Conservation (phyloP, 2,888 invertebrate species). For the Quadriops clusia region DNA sequence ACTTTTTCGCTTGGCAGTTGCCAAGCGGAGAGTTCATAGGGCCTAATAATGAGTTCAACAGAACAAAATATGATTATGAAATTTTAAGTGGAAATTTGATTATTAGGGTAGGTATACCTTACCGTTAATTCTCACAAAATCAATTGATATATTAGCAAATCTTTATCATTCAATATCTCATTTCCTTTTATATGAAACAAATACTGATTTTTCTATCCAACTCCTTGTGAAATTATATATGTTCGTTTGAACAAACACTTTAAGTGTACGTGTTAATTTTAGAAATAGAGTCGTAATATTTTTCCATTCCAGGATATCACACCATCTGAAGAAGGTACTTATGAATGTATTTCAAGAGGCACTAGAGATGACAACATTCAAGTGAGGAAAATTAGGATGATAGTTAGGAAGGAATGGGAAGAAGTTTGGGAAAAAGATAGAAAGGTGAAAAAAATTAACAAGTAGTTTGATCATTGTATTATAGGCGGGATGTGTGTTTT, state of each 20-base stretch:
- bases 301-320: conserved; percentile 42
- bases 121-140: not conserved
- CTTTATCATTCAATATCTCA: not conserved
- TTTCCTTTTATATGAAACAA: not conserved
- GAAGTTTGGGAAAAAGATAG: conserved; percentile 18
- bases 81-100: conserved; percentile 52
- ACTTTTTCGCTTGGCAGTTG: conserved; percentile 57
- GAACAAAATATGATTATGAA: conserved; percentile 55
- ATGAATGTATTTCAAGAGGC: conserved; percentile 50
- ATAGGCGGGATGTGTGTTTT: too few species aligned
- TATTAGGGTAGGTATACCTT: conserved; percentile 43
- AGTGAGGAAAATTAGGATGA: conserved; percentile 47
- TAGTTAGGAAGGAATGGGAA: conserved; percentile 42
- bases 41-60: conserved; percentile 48
- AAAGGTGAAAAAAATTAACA: too few species aligned
- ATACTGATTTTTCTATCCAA: not conserved
- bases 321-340: conserved; percentile 47
- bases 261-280: too few species aligned
- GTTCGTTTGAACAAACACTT: too few species aligned
- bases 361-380: conserved; percentile 38
- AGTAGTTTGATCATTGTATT: too few species aligned
- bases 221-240: too few species aligned
- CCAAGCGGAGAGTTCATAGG: conserved; percentile 43
- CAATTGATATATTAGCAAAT: not conserved
- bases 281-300: conserved; percentile 9